Conservation (phyloP, 2,797 vertebrate genomes). For the Lepus townsendii region DNA sequence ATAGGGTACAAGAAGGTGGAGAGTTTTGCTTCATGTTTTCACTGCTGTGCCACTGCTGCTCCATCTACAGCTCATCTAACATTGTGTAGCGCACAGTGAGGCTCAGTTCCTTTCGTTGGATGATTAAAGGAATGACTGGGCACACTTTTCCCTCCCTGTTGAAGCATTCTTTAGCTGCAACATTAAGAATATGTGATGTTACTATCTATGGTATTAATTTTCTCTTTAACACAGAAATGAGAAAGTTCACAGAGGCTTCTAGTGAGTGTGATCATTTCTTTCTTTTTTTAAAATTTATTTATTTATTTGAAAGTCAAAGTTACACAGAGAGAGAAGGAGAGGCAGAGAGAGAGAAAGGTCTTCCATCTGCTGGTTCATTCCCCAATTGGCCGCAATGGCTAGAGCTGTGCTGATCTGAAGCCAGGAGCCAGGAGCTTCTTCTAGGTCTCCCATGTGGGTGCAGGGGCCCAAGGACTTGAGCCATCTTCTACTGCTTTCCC, state of each 20-base stretch:
- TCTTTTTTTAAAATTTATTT: too few relatives aligned
- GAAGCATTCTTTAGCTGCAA: background rate
- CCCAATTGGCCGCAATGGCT: too few relatives aligned
- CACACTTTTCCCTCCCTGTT: background rate
- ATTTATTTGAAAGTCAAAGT: too few relatives aligned
- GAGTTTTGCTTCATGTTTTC: background rate
- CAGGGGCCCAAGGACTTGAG: too few relatives aligned
- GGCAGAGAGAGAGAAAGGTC: too few relatives aligned
- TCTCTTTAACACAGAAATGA: conserved; percentile 44
- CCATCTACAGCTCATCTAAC: background rate
- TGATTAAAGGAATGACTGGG: background rate
- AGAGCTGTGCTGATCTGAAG: too few relatives aligned
- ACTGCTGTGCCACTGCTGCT: background rate
- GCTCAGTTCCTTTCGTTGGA: background rate
- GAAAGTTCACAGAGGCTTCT: background rate
- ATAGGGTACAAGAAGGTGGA: background rate
- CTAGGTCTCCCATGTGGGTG: too few relatives aligned
- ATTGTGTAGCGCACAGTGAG: background rate
- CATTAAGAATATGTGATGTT: conserved; percentile 42
- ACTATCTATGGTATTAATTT: background rate
- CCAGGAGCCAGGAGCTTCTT: too few relatives aligned
- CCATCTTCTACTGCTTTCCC: too few relatives aligned
- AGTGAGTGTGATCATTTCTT: background rate
- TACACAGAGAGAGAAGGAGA: too few relatives aligned
- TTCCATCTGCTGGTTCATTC: too few relatives aligned